A percentile compares a stretch with the other conserved stretches of the same genome.
Conservation (phyloP, 2,888 invertebrate species). For the Ellobium chinense region DNA sequence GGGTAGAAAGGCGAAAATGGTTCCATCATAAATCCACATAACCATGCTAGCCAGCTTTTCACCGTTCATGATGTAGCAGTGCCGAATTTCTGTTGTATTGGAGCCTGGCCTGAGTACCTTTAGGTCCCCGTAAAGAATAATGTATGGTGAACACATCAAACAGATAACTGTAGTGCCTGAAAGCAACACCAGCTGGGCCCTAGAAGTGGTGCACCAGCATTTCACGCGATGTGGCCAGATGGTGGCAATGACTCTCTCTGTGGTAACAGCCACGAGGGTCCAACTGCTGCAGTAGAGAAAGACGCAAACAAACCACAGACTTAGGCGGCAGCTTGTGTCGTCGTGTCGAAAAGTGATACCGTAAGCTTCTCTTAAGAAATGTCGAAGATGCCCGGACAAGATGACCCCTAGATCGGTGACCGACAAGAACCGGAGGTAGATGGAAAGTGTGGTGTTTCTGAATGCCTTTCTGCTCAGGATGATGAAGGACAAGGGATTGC, state of each 20-base stretch:
- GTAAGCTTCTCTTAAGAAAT: not conserved
- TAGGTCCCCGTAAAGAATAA: not conserved
- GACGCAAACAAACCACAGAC: not conserved
- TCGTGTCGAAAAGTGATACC: not conserved
- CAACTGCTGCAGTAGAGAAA: conserved; percentile 10
- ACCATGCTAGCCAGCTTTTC: not conserved
- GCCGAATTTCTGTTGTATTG: not conserved
- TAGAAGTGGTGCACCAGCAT: not conserved
- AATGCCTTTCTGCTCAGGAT: not conserved
- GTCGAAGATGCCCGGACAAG: not conserved
- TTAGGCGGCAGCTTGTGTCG: not conserved
- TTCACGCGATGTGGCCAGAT: not conserved
- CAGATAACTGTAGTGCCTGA: not conserved
- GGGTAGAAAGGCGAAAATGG: not conserved
- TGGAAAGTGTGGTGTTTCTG: not conserved
- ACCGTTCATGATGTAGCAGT: not conserved
- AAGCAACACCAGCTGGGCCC: not conserved
- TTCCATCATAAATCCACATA: not conserved
- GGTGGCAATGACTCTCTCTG: not conserved
- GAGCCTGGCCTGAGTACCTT: not conserved
- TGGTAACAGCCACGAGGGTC: conserved; percentile 4
- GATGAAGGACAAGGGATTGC: not conserved
- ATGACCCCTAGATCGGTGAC: conserved; percentile 14
- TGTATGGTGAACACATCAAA: not conserved
- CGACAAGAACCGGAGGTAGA: conserved; percentile 16